phyloP scores from a whole-genome alignment of 1,140 invertebrate genomes.

The Ridgeia piscesae region DNA sequence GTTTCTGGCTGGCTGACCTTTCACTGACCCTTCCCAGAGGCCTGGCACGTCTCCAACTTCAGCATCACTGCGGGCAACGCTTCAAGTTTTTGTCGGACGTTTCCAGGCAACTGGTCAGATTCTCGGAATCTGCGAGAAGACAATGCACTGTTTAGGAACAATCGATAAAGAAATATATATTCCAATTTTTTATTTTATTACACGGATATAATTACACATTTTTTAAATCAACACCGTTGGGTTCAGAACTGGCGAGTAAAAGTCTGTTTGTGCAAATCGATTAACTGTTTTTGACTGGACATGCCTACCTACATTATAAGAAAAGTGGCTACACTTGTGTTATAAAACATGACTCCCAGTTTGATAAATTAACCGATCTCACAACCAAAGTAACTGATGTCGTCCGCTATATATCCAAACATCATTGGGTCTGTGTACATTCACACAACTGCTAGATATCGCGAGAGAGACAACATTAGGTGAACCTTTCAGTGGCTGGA shows the following conservation, averaged over 20 bases:
- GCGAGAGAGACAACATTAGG: too few relatives aligned
- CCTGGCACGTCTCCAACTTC: constrained; percentile 13
- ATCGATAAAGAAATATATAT: neutral
- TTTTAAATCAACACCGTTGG: neutral
- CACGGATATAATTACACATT: neutral
- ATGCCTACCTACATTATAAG: too few relatives aligned
- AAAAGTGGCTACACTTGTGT: too few relatives aligned
- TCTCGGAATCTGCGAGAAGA: constrained; percentile 8
- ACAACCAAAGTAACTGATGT: too few relatives aligned
- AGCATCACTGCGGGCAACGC: constrained; percentile 17
- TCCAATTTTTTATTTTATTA: neutral
- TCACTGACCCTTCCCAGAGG: neutral
- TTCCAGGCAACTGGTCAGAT: constrained; percentile 17
- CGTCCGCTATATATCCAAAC: too few relatives aligned
- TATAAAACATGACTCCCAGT: too few relatives aligned
- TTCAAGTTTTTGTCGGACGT: constrained; percentile 20
- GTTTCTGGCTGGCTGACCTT: neutral
- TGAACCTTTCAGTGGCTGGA: too few relatives aligned
- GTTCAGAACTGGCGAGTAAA: neutral
- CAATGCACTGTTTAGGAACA: neutral
- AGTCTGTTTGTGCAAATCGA: neutral
- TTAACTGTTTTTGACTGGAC: neutral
- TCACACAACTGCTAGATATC: too few relatives aligned
- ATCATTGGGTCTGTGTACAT: too few relatives aligned
- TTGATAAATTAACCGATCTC: too few relatives aligned